Evolutionary conservation across 64 coral and sea anemone genomes (phyloP), one percentile per base, ranked within the genome.

Genomic region (Pocillopora damicornis): DNA sequence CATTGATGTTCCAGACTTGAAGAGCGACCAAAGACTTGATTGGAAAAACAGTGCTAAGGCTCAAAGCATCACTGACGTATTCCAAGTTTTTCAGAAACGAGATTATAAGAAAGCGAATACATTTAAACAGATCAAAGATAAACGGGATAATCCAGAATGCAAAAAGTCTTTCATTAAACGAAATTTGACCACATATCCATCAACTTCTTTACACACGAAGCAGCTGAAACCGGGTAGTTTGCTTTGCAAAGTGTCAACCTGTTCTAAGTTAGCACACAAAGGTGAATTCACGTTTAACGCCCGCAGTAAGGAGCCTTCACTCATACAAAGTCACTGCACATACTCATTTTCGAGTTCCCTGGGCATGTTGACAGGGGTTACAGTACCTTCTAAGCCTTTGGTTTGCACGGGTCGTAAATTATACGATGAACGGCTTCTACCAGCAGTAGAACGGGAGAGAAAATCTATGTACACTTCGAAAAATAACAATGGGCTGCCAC

Each of bases 391-490:
- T 36, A 79, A 90, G 20, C 88, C 88, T 15, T 59, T 83, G 18
- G 80, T 75, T 57, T 58, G 60, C 9, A 79, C 61, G 37, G 79
- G 82, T 60, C 86, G 83, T 23, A 94, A 90, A 65, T 63, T 90
- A 13, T 94, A 90, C 62, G 92, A 94, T 20, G 92, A 94, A 62
- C 87, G 92, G 34, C 34, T 94, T 9, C 30, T 94, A 20, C 92
- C 92, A 37, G 38, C 35, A 25, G 63, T 60, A 82, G 76, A 63
- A 72, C 26, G 30, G 6, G 26, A 59, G 15, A 73, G 73, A 71
- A 72, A 30, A 17, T 83, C 71, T 58, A 9, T 22, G 26, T 60
- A 71, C 60, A 74, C 60, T 57, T 35, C 11, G 16, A 74, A 15
- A 58, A 75, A 71, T 23, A 23, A 71, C n/a, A 10, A 12, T 14